These are phyloP conservation scores for Pteronura brasiliensis DNA, from an alignment of 2,113 vertebrate species.

Conservation along the genomic window DNA sequence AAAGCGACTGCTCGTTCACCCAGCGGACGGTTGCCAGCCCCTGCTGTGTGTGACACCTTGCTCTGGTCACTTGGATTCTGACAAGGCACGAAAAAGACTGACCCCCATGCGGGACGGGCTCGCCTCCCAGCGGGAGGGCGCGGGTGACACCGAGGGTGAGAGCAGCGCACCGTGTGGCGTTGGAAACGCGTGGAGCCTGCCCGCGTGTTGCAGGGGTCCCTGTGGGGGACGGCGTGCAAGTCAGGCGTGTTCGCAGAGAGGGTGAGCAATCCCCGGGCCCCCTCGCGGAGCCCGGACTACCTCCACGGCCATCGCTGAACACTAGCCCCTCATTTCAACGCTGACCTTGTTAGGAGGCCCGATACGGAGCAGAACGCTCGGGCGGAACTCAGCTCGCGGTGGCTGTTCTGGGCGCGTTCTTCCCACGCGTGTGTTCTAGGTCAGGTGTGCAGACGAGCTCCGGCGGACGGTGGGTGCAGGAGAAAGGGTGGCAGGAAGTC, in stretches of 20 bases:
- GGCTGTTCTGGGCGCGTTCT: background rate
- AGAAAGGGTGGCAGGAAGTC: accelerated
- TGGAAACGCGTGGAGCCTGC: too few relatives aligned
- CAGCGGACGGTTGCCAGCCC: accelerated
- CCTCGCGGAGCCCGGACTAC: accelerated
- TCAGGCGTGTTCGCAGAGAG: accelerated
- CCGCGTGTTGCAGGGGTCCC: accelerated
- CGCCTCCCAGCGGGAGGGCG: background rate
- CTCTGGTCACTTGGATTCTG: background rate
- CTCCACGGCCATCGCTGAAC: accelerated
- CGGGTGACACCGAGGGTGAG: background rate
- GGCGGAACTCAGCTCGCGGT: too few relatives aligned
- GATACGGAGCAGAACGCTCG: background rate
- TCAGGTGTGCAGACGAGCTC: background rate
- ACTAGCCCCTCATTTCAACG: background rate
- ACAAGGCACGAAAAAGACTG: background rate
- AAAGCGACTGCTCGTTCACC: accelerated
- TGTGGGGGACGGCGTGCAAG: accelerated
- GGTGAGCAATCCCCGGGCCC: too few relatives aligned
- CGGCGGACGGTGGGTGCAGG: background rate
- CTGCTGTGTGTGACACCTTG: accelerated
- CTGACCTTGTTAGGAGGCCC: background rate
- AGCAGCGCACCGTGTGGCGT: too few relatives aligned
- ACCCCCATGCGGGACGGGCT: background rate
- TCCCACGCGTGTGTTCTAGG: background rate